Conservation (phyloP, 2,888 invertebrate species). For the Watsonalla binaria region DNA sequence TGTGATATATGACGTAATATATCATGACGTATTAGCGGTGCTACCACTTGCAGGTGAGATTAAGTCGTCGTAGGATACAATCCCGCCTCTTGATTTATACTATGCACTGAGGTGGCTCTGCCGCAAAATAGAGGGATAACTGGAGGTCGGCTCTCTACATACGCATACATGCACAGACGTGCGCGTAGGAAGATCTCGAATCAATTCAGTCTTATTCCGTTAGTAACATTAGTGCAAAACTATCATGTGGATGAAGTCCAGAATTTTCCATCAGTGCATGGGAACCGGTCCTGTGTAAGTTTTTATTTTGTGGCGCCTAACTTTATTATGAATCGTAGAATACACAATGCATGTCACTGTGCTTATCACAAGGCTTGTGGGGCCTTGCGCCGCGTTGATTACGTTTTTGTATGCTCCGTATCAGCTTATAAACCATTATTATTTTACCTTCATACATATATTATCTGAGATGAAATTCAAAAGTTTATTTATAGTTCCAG, state of each 20-base stretch:
- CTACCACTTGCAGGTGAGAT: constrained; percentile 28
- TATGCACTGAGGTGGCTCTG: constrained; percentile 27
- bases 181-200: no score
- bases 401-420: not conserved
- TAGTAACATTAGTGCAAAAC: no score
- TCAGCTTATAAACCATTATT: no score
- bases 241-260: no score
- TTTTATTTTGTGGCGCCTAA: constrained; percentile 12
- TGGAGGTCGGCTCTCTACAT: no score
- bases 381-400: not conserved
- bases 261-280: no score
- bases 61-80: constrained; percentile 43
- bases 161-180: no score
- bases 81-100: constrained; percentile 48
- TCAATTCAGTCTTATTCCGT: no score
- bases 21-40: constrained; percentile 34
- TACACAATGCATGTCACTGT: constrained; percentile 26
- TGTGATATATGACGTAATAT: constrained; percentile 60
- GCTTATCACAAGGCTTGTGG: constrained; percentile 11
- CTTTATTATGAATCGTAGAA: constrained; percentile 32
- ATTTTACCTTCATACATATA: no score
- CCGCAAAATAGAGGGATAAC: not conserved
- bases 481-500: no score
- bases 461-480: no score
- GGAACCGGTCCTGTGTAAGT: not conserved